A percentile compares a stretch with the other conserved stretches of the same genome.
Conservation (phyloP, 2,797 vertebrate genomes). For the Garrulus glandarius region DNA sequence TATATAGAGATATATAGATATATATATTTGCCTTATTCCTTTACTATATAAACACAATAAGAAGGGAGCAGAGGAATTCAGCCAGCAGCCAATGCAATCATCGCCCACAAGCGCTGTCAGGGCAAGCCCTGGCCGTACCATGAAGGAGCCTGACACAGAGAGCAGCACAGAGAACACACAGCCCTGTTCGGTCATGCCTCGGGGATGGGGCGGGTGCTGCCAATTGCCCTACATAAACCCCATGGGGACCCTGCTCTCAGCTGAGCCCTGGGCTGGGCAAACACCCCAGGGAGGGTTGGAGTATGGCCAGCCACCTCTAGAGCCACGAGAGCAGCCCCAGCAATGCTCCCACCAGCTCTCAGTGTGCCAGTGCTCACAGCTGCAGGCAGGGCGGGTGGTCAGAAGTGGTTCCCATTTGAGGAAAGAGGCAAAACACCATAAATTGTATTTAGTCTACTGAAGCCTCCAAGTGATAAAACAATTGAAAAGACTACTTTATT, state of each 20-base stretch:
- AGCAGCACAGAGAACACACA: not conserved
- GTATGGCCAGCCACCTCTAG: not conserved
- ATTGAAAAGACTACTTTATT: slow-evolving; percentile 38
- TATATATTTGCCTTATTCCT: not conserved
- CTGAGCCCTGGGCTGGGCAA: slow-evolving; percentile 48
- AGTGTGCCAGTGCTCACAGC: accelerated
- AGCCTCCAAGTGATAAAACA: slow-evolving; percentile 29
- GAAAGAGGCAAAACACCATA: not conserved
- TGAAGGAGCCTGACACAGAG: slow-evolving; percentile 46
- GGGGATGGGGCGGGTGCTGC: slow-evolving; percentile 23
- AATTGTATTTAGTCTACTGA: slow-evolving; percentile 5
- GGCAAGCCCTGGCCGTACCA: slow-evolving; percentile 2
- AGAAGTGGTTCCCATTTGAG: accelerated
- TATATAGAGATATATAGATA: not conserved
- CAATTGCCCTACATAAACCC: slow-evolving; percentile 23
- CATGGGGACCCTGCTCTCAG: slow-evolving; percentile 16
- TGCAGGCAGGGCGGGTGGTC: not conserved
- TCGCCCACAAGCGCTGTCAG: slow-evolving; percentile 45
- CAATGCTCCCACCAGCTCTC: accelerated
- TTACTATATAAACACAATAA: not conserved
- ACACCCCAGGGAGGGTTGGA: slow-evolving; percentile 30
- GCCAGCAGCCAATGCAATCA: slow-evolving; percentile 41
- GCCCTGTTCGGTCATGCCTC: slow-evolving; percentile 54
- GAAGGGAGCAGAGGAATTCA: slow-evolving; percentile 13
- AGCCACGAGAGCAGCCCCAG: not conserved